Evolutionary conservation across 92 coral and sea anemone genomes (phyloP).

Genomic region (Bergia sp.): DNA sequence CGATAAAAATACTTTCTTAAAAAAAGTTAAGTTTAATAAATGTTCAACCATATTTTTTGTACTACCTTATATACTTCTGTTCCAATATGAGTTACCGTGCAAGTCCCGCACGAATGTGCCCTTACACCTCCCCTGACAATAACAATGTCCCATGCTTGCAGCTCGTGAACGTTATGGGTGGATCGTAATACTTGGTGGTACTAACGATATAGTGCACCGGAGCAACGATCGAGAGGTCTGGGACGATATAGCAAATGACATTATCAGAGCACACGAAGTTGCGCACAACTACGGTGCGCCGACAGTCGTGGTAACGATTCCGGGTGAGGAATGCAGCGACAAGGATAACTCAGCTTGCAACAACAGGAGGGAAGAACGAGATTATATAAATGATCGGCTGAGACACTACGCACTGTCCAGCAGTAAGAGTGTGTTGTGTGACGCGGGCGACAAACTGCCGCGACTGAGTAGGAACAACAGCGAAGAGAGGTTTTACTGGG

Average conservation of each 20-base stretch:
- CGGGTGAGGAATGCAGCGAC: slow-evolving; percentile 84
- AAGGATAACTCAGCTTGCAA: slow-evolving; percentile 60
- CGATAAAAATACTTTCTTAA: too few species aligned
- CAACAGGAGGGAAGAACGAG: slow-evolving; percentile 62
- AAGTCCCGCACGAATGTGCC: too few species aligned
- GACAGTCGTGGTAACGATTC: slow-evolving; percentile 84
- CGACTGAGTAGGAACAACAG: slow-evolving; percentile 59
- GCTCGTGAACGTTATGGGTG: slow-evolving; percentile 71
- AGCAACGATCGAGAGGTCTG: slow-evolving; percentile 66
- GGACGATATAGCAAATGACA: slow-evolving; percentile 80
- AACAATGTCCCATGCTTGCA: background rate
- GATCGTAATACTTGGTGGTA: slow-evolving; percentile 88
- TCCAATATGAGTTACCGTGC: too few species aligned
- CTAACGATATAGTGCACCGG: slow-evolving; percentile 86
- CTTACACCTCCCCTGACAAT: background rate
- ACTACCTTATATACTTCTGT: too few species aligned
- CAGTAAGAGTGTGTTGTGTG: slow-evolving; percentile 77
- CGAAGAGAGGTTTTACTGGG: slow-evolving; percentile 79
- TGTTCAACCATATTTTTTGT: too few species aligned
- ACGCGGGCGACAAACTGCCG: slow-evolving; percentile 77
- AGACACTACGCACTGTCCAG: slow-evolving; percentile 78
- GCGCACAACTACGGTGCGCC: slow-evolving; percentile 87
- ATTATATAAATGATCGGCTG: slow-evolving; percentile 71
- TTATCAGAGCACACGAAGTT: slow-evolving; percentile 78
- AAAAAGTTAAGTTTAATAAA: too few species aligned